Conservation (phyloP, 2,888 invertebrate species). For the Phortica okadai region DNA sequence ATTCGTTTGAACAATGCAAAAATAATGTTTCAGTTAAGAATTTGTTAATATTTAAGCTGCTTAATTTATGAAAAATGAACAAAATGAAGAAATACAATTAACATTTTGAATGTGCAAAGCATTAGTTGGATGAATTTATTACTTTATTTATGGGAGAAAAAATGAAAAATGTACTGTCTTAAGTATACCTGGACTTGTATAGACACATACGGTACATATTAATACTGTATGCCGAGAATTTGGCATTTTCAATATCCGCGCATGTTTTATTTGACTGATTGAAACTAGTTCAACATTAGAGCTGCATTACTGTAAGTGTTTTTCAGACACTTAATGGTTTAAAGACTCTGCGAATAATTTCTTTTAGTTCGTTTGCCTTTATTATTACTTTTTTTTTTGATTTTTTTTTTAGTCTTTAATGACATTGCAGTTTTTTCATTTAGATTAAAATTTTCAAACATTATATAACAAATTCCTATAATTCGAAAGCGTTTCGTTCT, state of each 20-base stretch:
- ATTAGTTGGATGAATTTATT: background rate
- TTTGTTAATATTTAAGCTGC: conserved; percentile 35
- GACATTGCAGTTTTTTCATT: conserved; percentile 66
- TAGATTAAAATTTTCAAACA: conserved; percentile 54
- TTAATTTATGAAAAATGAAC: conserved; percentile 28
- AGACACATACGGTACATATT: too few relatives aligned
- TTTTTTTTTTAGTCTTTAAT: conserved; percentile 65
- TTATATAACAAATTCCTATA: conserved; percentile 54
- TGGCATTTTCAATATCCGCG: too few relatives aligned
- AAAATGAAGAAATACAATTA: background rate
- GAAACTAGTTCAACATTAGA: too few relatives aligned
- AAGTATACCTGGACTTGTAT: too few relatives aligned
- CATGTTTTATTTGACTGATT: too few relatives aligned
- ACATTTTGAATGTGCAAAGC: conserved; percentile 12
- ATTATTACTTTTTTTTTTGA: conserved; percentile 54
- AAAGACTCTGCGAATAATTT: conserved; percentile 52
- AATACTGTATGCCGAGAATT: too few relatives aligned
- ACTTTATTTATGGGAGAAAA: too few relatives aligned
- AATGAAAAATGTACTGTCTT: too few relatives aligned
- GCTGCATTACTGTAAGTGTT: background rate
- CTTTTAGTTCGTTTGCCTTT: conserved; percentile 70
- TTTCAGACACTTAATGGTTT: background rate
- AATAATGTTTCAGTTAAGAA: conserved; percentile 31
- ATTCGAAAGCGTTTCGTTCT: conserved; percentile 72
- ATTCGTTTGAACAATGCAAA: background rate